A percentile compares a stretch with the other conserved stretches of the same genome.
Evolutionary conservation across 2,888 invertebrate species (phyloP).

Genomic region (Agrochola lychnidis): DNA sequence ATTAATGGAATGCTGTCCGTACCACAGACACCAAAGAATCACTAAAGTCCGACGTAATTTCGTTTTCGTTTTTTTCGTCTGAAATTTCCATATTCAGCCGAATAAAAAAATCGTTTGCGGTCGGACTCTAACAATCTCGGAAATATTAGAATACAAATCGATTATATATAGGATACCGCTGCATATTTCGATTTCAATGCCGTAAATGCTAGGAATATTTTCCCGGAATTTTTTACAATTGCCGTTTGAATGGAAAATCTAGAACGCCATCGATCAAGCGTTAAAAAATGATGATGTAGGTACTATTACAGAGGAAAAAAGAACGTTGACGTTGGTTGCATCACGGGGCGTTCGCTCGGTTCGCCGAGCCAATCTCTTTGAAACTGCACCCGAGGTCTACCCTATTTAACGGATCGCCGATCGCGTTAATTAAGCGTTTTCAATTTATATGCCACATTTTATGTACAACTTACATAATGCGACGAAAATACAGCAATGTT

Average conservation of each 20-base stretch:
- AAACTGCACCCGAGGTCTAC: conserved; percentile 80
- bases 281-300: conserved; percentile 53
- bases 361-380: conserved; percentile 81
- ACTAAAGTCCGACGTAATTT: background rate
- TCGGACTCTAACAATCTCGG: background rate
- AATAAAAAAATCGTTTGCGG: background rate
- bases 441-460: conserved; percentile 61
- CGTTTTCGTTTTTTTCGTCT: background rate
- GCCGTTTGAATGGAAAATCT: conserved; percentile 36
- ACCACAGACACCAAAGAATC: conserved; percentile 27
- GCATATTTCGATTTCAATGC: background rate
- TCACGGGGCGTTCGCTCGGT: conserved; percentile 71
- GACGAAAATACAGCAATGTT: conserved; percentile 28
- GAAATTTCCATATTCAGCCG: background rate
- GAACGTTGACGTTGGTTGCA: conserved; percentile 68
- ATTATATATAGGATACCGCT: background rate
- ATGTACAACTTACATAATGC: conserved; percentile 38
- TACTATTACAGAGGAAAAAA: conserved; percentile 47
- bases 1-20: conserved; percentile 55
- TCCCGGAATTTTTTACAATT: conserved; percentile 14
- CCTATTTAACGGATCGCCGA: conserved; percentile 83
- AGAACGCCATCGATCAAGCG: conserved; percentile 58
- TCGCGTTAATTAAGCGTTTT: conserved; percentile 83
- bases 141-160: conserved; percentile 13
- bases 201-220: background rate